Evolutionary conservation across 2,113 vertebrate species (phyloP).

Genomic region (Paramisgurnus dabryanus): DNA sequence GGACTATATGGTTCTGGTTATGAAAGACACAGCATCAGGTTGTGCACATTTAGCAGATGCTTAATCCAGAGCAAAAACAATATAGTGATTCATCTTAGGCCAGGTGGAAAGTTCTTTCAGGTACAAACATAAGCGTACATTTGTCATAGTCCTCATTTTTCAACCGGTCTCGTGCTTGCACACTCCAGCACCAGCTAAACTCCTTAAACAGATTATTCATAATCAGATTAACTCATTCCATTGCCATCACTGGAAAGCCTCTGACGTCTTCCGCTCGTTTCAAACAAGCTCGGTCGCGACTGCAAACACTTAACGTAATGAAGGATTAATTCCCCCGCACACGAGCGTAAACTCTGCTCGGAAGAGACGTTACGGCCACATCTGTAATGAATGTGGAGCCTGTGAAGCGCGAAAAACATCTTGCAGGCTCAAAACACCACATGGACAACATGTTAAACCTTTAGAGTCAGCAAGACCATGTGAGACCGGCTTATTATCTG

Average conservation of each 20-base stretch:
- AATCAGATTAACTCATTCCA: conserved; percentile 22
- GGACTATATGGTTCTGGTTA: conserved; percentile 65
- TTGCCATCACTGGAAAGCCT: conserved; percentile 29
- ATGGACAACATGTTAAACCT: conserved; percentile 23
- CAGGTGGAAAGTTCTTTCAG: too few species aligned
- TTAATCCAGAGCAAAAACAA: conserved; percentile 9
- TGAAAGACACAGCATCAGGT: neutral
- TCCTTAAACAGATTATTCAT: conserved; percentile 6
- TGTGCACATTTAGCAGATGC: too few species aligned
- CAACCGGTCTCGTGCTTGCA: neutral
- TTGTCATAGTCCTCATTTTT: too few species aligned
- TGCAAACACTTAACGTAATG: conserved; percentile 28
- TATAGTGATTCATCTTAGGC: too few species aligned
- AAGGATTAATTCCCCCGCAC: conserved; percentile 10
- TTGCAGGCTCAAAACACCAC: conserved; percentile 8
- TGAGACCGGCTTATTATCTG: too few species aligned
- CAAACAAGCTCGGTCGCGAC: neutral
- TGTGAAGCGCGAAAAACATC: conserved; percentile 41
- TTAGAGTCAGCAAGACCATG: too few species aligned
- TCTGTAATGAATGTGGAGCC: conserved; percentile 34
- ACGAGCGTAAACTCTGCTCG: conserved; percentile 31
- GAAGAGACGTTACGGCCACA: conserved; percentile 21
- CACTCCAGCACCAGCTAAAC: conserved; percentile 30
- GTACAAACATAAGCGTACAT: too few species aligned
- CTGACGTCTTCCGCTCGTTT: neutral